Base-by-base conservation (phyloP, 2,797 vertebrate genomes). In the Esox lucius region DNA sequence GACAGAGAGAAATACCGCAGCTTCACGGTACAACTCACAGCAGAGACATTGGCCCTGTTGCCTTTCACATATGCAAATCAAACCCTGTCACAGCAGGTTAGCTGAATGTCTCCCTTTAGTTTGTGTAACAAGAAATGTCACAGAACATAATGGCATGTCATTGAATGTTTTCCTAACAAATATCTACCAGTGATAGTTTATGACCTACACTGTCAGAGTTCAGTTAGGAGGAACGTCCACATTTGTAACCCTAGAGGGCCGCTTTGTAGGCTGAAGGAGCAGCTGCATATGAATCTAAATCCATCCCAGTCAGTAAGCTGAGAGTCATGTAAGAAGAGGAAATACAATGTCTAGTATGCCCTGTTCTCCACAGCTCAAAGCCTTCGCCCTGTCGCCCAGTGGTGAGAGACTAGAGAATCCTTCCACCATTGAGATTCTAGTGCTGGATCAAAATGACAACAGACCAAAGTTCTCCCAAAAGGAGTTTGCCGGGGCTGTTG, bases 361-460 rank as follows among this genome's bases (percentile, higher is more conserved):
- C 26, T 69, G 12, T 80, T 13, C 53, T 0, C 67, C 19, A 69
- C 83, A 99, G 97, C 94, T 99, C 2, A 95, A 95, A 90, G 98
- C 97, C 26, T 99, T 97, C 11, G 98, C 97, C 0, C 90, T 99
- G 87, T 97, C 97, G 35, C 93, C 95, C 80, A 96, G 96, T 0
- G 98, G 98, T 0, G 84, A 89, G 49, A 92, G 96, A 7, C 90
- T 99, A 66, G 98, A 99, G 86, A 98, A 97, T 24, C 97, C 97
- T 4, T 97, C 97, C 0, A 97, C 95, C 84, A 94, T 99, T 77
- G 96, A 99, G 92, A 98, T 99, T 3, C 90, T 98, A 17, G 97
- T 99, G 53, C 89, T 99, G 88, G 97, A 99, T 83, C 97, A 98
- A 93, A 99, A 99, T 0, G 98, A 99, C 93, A 97, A 99, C 92